Conservation (phyloP, 2,888 invertebrate species). For the Athetis lepigone region DNA sequence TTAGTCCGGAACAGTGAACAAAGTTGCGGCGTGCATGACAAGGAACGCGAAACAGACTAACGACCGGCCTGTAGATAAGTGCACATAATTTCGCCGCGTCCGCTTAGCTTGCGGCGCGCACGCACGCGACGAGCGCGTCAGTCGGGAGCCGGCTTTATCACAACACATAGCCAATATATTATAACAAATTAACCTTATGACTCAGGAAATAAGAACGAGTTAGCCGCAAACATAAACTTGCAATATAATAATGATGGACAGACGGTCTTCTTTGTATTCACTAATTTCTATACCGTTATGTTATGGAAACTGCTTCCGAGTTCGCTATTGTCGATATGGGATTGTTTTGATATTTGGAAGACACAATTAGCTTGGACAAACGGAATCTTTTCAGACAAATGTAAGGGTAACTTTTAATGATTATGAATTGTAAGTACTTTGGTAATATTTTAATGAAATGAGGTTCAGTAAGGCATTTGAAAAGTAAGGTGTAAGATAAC, state of each 20-base stretch:
- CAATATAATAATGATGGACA: slow-evolving; percentile 69
- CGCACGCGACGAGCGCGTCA: slow-evolving; percentile 84
- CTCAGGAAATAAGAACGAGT: slow-evolving; percentile 56
- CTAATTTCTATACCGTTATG: slow-evolving; percentile 82
- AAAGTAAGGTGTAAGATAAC: too few relatives aligned
- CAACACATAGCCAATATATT: slow-evolving; percentile 58
- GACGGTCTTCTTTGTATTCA: slow-evolving; percentile 72
- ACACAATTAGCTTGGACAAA: slow-evolving; percentile 54
- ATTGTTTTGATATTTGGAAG: slow-evolving; percentile 64
- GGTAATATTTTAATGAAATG: not conserved
- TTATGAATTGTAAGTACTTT: not conserved
- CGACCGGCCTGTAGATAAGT: slow-evolving; percentile 81
- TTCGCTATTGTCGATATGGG: slow-evolving; percentile 69
- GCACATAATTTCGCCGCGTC: slow-evolving; percentile 86
- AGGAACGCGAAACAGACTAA: slow-evolving; percentile 79
- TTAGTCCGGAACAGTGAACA: slow-evolving; percentile 50
- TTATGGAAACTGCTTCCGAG: slow-evolving; percentile 83
- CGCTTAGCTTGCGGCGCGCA: slow-evolving; percentile 83
- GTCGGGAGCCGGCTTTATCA: slow-evolving; percentile 74
- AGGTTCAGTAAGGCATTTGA: not conserved
- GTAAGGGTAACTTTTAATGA: slow-evolving; percentile 25
- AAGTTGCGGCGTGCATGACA: slow-evolving; percentile 70
- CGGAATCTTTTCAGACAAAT: slow-evolving; percentile 32
- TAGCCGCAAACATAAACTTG: slow-evolving; percentile 52
- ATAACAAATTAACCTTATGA: slow-evolving; percentile 66